Evolutionary conservation across 2,888 invertebrate species (phyloP).

Genomic region (Hypomecis punctinalis): DNA sequence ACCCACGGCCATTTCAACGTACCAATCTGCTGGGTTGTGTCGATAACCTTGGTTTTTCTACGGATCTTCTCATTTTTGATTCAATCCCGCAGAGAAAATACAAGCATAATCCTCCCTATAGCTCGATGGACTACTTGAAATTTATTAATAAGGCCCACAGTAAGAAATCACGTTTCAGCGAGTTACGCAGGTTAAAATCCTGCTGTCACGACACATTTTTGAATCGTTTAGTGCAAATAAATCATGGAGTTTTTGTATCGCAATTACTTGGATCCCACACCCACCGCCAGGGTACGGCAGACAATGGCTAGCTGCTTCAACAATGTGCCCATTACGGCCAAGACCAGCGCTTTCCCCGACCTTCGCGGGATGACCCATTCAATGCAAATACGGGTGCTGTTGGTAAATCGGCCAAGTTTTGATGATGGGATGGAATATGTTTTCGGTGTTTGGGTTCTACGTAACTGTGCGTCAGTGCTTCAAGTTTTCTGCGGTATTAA

Average conservation of each 20-base stretch:
- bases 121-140: no score
- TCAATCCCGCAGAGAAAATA: no score
- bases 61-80: no score
- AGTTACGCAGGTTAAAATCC: no score
- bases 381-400: constrained; percentile 25
- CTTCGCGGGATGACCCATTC: constrained; percentile 23
- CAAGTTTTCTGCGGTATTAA: no score
- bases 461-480: no score
- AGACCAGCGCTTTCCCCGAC: constrained; percentile 29
- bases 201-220: not conserved
- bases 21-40: no score
- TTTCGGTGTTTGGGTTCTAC: not conserved
- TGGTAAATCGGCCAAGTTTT: constrained; percentile 8
- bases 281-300: constrained; percentile 21
- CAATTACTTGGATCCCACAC: constrained; percentile 12
- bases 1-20: no score
- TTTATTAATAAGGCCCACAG: no score
- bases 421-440: not conserved
- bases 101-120: no score
- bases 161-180: no score
- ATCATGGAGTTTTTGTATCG: not conserved
- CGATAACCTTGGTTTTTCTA: no score
- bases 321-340: constrained; percentile 25
- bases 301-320: constrained; percentile 26
- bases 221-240: not conserved